Conservation (phyloP, 2,113 vertebrate species). For the Deroptyus accipitrinus region DNA sequence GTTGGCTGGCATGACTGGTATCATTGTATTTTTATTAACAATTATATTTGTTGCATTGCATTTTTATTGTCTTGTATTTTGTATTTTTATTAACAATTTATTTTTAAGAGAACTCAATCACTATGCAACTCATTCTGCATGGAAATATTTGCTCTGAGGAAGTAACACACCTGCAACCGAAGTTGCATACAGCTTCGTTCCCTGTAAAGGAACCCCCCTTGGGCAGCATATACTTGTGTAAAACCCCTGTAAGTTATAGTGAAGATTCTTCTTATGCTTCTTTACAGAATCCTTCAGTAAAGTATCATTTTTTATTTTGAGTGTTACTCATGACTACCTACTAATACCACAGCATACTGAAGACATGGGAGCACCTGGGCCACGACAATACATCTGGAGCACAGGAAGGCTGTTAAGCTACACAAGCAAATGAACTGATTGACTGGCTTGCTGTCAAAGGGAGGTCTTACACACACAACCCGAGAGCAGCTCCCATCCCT, state of each 20-base stretch:
- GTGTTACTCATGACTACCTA: neutral
- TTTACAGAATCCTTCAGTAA: neutral
- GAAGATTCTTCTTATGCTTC: neutral
- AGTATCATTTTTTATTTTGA: neutral
- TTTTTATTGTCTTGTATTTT: neutral
- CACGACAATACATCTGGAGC: rapidly evolving
- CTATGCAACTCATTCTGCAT: too few relatives aligned
- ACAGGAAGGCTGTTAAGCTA: neutral
- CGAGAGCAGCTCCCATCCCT: neutral
- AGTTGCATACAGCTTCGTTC: neutral
- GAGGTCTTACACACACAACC: too few relatives aligned
- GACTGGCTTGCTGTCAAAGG: neutral
- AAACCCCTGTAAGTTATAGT: rapidly evolving
- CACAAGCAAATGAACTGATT: neutral
- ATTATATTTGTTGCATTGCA: neutral
- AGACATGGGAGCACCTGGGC: rapidly evolving
- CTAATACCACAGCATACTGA: neutral
- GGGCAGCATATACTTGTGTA: neutral
- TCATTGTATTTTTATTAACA: neutral
- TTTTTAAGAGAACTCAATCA: neutral
- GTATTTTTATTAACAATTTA: neutral
- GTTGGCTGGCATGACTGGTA: neutral
- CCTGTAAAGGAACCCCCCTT: neutral
- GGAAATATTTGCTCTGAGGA: neutral
- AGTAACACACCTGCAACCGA: neutral